Evolutionary conservation across 2,113 vertebrate genomes (phyloP).

Genomic region (Neoarius graeffei): DNA sequence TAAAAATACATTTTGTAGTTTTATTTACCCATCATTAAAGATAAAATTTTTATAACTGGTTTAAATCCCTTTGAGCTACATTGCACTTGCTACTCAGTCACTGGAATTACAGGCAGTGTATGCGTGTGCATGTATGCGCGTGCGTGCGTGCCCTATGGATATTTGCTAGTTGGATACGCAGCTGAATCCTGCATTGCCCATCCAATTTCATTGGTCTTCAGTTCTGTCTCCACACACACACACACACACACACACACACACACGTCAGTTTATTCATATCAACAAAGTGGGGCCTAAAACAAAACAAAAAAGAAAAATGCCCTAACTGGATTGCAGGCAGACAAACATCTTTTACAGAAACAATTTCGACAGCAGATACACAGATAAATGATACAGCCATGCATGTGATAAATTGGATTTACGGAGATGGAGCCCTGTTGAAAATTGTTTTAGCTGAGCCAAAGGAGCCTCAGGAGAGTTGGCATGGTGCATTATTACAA

Average conservation of each 20-base stretch:
- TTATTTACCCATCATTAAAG: not conserved
- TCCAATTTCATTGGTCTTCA: not conserved
- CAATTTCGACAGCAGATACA: not conserved
- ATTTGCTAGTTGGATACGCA: not conserved
- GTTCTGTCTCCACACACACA: too few relatives aligned
- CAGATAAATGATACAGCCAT: not conserved
- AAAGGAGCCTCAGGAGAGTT: not conserved
- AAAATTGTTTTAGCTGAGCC: conserved; percentile 8
- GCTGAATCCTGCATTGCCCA: not conserved
- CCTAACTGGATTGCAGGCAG: not conserved
- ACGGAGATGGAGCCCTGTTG: not conserved
- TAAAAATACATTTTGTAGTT: not conserved
- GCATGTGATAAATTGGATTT: conserved; percentile 7
- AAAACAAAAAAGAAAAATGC: not conserved
- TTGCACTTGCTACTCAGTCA: not conserved
- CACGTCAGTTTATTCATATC: not conserved
- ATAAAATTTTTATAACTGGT: not conserved
- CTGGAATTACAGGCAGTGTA: not conserved
- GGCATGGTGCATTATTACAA: not conserved
- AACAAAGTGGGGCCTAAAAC: not conserved
- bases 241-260: not conserved
- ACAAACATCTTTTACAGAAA: not conserved
- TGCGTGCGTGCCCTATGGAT: not conserved
- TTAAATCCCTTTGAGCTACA: not conserved
- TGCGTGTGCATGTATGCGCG: too few relatives aligned